Conservation (phyloP, 2,113 vertebrate genomes). For the Elephas maximus region DNA sequence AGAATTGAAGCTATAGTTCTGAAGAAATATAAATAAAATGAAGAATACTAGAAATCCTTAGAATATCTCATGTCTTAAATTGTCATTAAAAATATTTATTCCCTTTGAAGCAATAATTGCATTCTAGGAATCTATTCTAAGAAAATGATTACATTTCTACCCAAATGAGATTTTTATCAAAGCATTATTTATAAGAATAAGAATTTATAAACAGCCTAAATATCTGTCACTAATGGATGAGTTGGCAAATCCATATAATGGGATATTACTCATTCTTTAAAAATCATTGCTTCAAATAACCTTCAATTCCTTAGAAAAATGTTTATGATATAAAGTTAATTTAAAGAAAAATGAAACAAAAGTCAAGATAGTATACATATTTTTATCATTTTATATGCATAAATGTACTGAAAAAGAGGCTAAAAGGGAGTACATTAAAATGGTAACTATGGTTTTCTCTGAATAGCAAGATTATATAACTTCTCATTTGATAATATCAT, state of each 20-base stretch:
- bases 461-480: conserved; percentile 14
- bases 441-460: not conserved
- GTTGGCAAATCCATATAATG: not conserved
- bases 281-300: not conserved
- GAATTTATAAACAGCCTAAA: not conserved
- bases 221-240: not conserved
- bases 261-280: not conserved
- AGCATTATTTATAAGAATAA: conserved; percentile 16
- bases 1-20: conserved; percentile 25
- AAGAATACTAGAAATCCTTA: not conserved
- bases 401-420: not conserved
- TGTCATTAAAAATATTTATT: conserved; percentile 15
- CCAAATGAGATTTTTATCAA: not conserved
- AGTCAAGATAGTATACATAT: not conserved
- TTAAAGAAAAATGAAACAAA: not conserved
- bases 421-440: conserved; percentile 42
- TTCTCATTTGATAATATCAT: not conserved
- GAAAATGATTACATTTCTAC: conserved; percentile 35
- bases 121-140: conserved; percentile 34
- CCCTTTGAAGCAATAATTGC: conserved; percentile 21
- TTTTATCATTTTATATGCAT: not conserved
- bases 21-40: conserved; percentile 26
- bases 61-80: not conserved
- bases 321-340: not conserved
- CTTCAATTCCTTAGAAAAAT: conserved; percentile 7